Conservation (phyloP, 1,140 invertebrate species). For the Melanaphis sacchari region DNA sequence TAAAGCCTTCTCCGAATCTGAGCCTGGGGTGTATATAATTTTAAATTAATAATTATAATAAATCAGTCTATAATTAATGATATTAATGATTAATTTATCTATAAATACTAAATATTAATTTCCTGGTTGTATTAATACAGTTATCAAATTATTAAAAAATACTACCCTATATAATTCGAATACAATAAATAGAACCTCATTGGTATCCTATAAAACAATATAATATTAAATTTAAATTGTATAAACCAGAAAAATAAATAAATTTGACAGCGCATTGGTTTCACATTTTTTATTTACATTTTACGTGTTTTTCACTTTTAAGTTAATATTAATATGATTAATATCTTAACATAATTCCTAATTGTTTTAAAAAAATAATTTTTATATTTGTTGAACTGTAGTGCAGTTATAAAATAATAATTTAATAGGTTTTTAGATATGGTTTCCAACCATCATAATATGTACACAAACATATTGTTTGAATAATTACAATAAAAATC, state of each 20-base stretch:
- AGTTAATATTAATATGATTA: background rate
- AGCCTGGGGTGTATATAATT: background rate
- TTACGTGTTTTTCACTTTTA: background rate
- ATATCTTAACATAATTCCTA: background rate
- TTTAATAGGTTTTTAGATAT: background rate
- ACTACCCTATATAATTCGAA: background rate
- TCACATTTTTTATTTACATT: background rate
- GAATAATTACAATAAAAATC: background rate
- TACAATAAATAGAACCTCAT: background rate
- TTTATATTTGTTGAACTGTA: background rate
- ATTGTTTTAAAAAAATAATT: background rate
- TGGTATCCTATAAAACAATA: background rate
- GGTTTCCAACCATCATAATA: too few species aligned
- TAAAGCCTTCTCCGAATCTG: background rate
- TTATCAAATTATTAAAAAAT: background rate
- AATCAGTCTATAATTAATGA: background rate
- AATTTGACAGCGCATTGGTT: background rate
- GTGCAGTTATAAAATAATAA: background rate
- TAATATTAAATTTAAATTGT: background rate
- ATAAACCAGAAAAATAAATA: background rate
- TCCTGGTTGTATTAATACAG: background rate
- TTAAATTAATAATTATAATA: background rate
- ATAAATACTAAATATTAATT: background rate
- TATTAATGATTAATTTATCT: background rate
- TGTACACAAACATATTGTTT: background rate